Percentiles rank a stretch among this genome's conserved stretches.
Evolutionary conservation across 2,888 invertebrate species (phyloP).

Genomic region (Nebria salina): DNA sequence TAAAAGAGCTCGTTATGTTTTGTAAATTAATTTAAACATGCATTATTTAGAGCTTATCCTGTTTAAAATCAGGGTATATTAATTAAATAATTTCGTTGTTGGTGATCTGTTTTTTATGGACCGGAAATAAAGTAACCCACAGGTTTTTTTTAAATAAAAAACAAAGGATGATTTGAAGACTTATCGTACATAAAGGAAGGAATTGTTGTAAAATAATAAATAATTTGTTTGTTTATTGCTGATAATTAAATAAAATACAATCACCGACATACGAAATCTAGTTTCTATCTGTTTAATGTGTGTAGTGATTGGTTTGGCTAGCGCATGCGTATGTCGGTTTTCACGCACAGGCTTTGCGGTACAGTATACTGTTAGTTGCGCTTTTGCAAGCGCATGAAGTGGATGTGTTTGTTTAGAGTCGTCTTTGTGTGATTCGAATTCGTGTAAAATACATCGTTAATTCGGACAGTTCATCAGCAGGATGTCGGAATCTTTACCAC

Average conservation of each 20-base stretch:
- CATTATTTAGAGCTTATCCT: too few species aligned
- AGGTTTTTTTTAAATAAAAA: too few species aligned
- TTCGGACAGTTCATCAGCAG: slow-evolving; percentile 58
- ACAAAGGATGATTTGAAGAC: neutral
- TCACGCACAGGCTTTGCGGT: slow-evolving; percentile 23
- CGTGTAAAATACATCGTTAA: slow-evolving; percentile 52
- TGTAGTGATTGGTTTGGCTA: slow-evolving; percentile 2
- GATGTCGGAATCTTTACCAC: slow-evolving; percentile 71
- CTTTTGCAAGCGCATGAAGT: slow-evolving; percentile 56
- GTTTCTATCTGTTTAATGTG: slow-evolving; percentile 14
- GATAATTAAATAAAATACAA: slow-evolving; percentile 9
- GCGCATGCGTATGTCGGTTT: slow-evolving; percentile 39
- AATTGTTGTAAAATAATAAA: neutral
- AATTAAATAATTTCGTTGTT: too few species aligned
- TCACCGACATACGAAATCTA: slow-evolving; percentile 17
- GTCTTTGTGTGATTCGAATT: slow-evolving; percentile 45
- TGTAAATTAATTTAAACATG: too few species aligned
- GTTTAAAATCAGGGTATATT: too few species aligned
- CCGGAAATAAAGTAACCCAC: too few species aligned
- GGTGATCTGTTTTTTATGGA: too few species aligned
- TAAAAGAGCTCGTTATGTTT: too few species aligned
- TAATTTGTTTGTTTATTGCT: slow-evolving; percentile 11
- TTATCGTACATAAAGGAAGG: neutral
- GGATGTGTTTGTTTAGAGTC: slow-evolving; percentile 64
- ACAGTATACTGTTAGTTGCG: slow-evolving; percentile 56